Percentiles rank a stretch among this genome's conserved stretches.
phyloP scores from a whole-genome alignment of 2,797 vertebrate genomes.

The Valencia hispanica region DNA sequence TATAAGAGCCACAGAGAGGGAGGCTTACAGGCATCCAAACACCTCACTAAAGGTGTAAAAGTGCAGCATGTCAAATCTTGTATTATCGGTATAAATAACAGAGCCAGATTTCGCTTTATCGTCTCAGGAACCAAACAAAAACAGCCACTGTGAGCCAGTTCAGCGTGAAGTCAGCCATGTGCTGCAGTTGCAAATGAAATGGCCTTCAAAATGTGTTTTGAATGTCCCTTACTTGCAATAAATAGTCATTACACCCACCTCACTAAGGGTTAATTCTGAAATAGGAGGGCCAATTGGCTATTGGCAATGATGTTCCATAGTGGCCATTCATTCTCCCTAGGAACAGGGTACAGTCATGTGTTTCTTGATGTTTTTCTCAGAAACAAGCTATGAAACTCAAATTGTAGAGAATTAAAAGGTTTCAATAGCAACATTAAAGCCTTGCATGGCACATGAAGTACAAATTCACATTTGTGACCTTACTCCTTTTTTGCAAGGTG shows the following conservation, averaged over 20 bases:
- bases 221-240: slow-evolving; percentile 62
- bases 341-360: slow-evolving; percentile 41
- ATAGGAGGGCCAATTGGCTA: slow-evolving; percentile 66
- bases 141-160: slow-evolving; percentile 60
- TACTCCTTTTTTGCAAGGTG: neutral
- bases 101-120: slow-evolving; percentile 47
- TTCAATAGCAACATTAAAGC: slow-evolving; percentile 29
- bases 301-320: slow-evolving; percentile 56
- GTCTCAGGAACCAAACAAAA: slow-evolving; percentile 59
- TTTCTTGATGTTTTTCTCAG: slow-evolving; percentile 38
- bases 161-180: slow-evolving; percentile 67
- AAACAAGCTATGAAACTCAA: slow-evolving; percentile 40
- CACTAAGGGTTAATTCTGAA: slow-evolving; percentile 66
- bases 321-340: slow-evolving; percentile 50
- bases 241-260: slow-evolving; percentile 65
- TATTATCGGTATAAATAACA: slow-evolving; percentile 67
- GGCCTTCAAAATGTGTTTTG: slow-evolving; percentile 65
- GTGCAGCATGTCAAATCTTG: slow-evolving; percentile 67
- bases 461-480: slow-evolving; percentile 20
- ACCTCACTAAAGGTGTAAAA: slow-evolving; percentile 53
- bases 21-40: slow-evolving; percentile 34
- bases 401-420: slow-evolving; percentile 17
- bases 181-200: slow-evolving; percentile 65
- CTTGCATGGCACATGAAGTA: slow-evolving; percentile 29
- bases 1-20: slow-evolving; percentile 26